Evolutionary conservation across 2,888 invertebrate genomes (phyloP), one percentile per base, ranked within the genome.

Genomic region (Cenopis cana): DNA sequence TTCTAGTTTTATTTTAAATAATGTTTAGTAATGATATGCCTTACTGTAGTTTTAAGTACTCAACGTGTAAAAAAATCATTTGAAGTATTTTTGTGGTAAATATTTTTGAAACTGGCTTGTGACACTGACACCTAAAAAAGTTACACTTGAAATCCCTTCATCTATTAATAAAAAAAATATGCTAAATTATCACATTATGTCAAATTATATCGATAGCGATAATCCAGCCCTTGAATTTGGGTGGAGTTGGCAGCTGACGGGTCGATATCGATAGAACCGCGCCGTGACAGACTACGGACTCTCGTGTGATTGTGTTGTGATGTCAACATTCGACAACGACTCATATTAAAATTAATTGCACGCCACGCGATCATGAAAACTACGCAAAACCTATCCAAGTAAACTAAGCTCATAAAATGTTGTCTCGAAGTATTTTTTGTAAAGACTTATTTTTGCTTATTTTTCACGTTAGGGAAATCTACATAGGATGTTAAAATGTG

Each of bases 401-500:
- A 17, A 38, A 59, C 50, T 55, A 38, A 67, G 41, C 29, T 18
- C n/a, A 33, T 36, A 66, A 36, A 50, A 68, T 68, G 68, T 52
- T 54, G 57, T 49, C 54, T 60, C 29, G 8, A 64, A 67, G 64
- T 73, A 72, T 74, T 70, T 62, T 72, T 76, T 76, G 60, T 72
- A 68, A 20, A 17, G 71, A 62, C 65, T 62, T 70, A 72, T 46
- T 68, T 69, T 74, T 74, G 69, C 60, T 77, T 74, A 77, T 75
- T 79, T 80, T 78, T 74, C 73, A 72, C 71, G 73, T 76, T 79
- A 76, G 72, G 68, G 73, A 74, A 77, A 68, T 75, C 73, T n/a
- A 77, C 79, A 77, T 84, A 77, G 75, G 79, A 82, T 85, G 91
- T 91, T 90, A 92, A 92, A 90, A 92, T 92, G 89, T 89, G 92